Percentiles rank a stretch among this genome's conserved stretches.
phyloP scores from a whole-genome alignment of 1,140 invertebrate species.

The Hyphantria cunea region DNA sequence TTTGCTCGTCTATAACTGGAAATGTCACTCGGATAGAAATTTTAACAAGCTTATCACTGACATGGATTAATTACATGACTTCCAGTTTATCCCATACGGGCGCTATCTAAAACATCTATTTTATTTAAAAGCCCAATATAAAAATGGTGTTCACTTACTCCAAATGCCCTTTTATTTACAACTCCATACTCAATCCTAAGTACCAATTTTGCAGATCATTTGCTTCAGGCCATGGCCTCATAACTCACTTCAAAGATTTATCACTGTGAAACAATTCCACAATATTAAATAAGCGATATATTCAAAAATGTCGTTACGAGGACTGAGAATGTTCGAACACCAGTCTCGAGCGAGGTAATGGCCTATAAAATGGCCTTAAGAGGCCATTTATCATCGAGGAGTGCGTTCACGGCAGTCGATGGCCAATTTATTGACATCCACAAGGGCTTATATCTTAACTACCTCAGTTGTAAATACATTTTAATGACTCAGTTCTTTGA shows the following conservation, averaged over 20 bases:
- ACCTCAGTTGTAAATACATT: slow-evolving; percentile 7
- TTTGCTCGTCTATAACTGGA: too few species aligned
- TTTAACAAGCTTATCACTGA: too few species aligned
- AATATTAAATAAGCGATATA: slow-evolving; percentile 26
- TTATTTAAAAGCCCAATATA: not conserved
- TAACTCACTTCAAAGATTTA: slow-evolving; percentile 20
- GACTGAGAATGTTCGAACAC: slow-evolving; percentile 22
- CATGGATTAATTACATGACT: too few species aligned
- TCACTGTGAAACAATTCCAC: slow-evolving; percentile 9
- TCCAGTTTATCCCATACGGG: too few species aligned
- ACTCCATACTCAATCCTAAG: slow-evolving; percentile 4
- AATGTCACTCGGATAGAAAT: too few species aligned
- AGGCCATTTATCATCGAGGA: slow-evolving; percentile 22
- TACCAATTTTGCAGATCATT: slow-evolving; percentile 22
- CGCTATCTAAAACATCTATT: too few species aligned
- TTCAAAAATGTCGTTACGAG: slow-evolving; percentile 18
- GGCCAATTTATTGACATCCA: slow-evolving; percentile 24
- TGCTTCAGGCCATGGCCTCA: not conserved
- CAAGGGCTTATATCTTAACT: not conserved
- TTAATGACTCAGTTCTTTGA: slow-evolving; percentile 11
- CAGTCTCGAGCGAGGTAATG: slow-evolving; percentile 15
- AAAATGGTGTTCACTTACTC: too few species aligned
- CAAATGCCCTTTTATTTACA: not conserved
- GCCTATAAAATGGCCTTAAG: slow-evolving; percentile 31
- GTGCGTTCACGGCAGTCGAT: slow-evolving; percentile 8